Evolutionary conservation across 2,113 vertebrate genomes (phyloP).

Genomic region (Brachirus orientalis): DNA sequence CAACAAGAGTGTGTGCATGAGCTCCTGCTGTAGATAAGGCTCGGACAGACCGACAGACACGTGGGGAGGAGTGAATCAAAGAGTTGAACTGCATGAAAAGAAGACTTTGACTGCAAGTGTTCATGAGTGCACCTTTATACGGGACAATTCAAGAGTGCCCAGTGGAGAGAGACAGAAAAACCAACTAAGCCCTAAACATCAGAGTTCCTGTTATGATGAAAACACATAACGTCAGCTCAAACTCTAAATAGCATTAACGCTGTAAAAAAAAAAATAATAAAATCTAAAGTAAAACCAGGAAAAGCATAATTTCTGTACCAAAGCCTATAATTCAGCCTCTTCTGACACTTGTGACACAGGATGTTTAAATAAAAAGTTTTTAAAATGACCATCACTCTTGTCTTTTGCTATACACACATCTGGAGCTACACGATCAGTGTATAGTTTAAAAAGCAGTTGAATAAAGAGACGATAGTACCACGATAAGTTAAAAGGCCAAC

Average conservation of each 20-base stretch:
- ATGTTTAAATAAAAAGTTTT: conserved; percentile 50
- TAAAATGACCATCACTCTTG: conserved; percentile 50
- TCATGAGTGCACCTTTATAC: conserved; percentile 83
- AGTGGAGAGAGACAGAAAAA: conserved; percentile 80
- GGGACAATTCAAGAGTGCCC: conserved; percentile 81
- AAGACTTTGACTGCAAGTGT: conserved; percentile 80
- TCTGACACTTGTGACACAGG: conserved; percentile 39
- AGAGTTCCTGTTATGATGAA: conserved; percentile 69
- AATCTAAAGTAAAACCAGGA: conserved; percentile 28
- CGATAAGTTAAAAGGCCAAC: conserved; percentile 76
- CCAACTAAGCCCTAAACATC: conserved; percentile 83
- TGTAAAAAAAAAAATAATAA: conserved; percentile 39
- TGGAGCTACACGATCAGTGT: conserved; percentile 72
- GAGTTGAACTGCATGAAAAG: conserved; percentile 78
- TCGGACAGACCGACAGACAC: conserved; percentile 55
- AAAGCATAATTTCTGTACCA: conserved; percentile 66
- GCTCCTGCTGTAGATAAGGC: conserved; percentile 35
- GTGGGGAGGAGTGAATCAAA: conserved; percentile 1
- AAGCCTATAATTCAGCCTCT: conserved; percentile 57
- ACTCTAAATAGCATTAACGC: conserved; percentile 37
- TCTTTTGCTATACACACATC: conserved; percentile 55
- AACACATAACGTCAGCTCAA: conserved; percentile 68
- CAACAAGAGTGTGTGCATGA: conserved; percentile 64
- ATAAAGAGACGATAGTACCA: conserved; percentile 79
- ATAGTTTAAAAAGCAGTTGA: conserved; percentile 70